Evolutionary conservation across 2,888 invertebrate genomes (phyloP).

Genomic region (Gnatocerus cornutus): DNA sequence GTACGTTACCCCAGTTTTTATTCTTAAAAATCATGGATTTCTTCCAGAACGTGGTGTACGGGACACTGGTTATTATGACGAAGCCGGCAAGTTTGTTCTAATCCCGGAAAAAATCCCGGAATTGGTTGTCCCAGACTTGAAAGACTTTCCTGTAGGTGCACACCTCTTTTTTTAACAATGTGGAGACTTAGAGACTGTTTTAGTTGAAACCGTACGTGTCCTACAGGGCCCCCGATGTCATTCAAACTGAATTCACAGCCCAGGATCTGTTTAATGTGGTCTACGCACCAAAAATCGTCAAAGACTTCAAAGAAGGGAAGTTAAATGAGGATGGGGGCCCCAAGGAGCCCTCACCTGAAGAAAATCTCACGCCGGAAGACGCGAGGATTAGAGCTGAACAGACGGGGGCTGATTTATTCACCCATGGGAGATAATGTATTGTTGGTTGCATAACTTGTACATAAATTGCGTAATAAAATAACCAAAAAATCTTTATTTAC

Average conservation of each 20-base stretch:
- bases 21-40: no score
- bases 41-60: conserved; percentile 81
- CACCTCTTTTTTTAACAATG: no score
- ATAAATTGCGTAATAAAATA: not conserved
- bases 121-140: conserved; percentile 92
- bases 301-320: conserved; percentile 83
- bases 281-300: conserved; percentile 85
- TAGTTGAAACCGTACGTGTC: conserved; percentile 95
- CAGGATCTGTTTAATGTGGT: conserved; percentile 87
- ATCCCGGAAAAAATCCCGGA: conserved; percentile 95
- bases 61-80: conserved; percentile 75
- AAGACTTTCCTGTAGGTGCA: conserved; percentile 80
- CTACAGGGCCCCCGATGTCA: conserved; percentile 84
- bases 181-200: conserved; percentile 57
- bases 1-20: conserved; percentile 62
- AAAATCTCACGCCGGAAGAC: conserved; percentile 81
- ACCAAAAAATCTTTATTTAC: conserved; percentile 1
- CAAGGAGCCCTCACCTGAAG: conserved; percentile 81
- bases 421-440: conserved; percentile 13
- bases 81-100: conserved; percentile 74
- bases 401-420: conserved; percentile 89
- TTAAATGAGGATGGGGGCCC: conserved; percentile 81
- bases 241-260: conserved; percentile 88
- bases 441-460: conserved; percentile 28
- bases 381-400: conserved; percentile 80